Conservation (phyloP, 2,888 invertebrate genomes). For the Eurytoma californica region DNA sequence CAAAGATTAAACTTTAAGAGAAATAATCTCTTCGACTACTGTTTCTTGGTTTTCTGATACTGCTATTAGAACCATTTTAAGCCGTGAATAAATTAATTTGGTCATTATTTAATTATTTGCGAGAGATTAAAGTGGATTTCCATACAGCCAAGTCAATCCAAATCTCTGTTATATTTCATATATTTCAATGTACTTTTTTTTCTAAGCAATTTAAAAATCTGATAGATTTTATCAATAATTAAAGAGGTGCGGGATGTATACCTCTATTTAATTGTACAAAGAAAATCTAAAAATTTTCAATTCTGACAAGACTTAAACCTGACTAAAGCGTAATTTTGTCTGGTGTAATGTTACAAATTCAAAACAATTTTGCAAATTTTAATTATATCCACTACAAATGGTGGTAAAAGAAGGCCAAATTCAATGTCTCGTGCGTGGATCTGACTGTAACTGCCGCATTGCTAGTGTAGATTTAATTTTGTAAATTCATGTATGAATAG, state of each 20-base stretch:
- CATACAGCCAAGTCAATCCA: conserved; percentile 8
- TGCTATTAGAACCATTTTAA: conserved; percentile 33
- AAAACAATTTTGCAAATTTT: conserved; percentile 24
- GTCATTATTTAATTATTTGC: not conserved
- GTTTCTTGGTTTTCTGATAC: conserved; percentile 62
- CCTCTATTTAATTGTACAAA: conserved; percentile 46
- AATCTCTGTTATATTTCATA: conserved; percentile 18
- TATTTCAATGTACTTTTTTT: conserved; percentile 3
- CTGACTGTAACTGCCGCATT: conserved; percentile 44
- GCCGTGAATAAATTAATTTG: not conserved
- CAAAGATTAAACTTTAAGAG: conserved; percentile 7
- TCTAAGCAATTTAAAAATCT: conserved; percentile 11
- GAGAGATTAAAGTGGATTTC: conserved; percentile 11
- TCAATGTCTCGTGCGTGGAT: conserved; percentile 16
- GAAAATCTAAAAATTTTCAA: conserved; percentile 44
- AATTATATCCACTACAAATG: conserved; percentile 31
- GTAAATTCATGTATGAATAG: conserved; percentile 25
- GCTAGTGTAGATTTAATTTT: conserved; percentile 41
- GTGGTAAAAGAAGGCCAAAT: conserved; percentile 46
- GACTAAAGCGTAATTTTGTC: conserved; percentile 34
- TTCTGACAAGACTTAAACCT: conserved; percentile 41
- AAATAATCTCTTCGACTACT: conserved; percentile 58
- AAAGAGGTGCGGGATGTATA: not conserved
- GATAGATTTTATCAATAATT: conserved; percentile 23
- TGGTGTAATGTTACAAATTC: conserved; percentile 29